Base-by-base conservation (phyloP, 2,113 vertebrate species). In the Chauna torquata region DNA sequence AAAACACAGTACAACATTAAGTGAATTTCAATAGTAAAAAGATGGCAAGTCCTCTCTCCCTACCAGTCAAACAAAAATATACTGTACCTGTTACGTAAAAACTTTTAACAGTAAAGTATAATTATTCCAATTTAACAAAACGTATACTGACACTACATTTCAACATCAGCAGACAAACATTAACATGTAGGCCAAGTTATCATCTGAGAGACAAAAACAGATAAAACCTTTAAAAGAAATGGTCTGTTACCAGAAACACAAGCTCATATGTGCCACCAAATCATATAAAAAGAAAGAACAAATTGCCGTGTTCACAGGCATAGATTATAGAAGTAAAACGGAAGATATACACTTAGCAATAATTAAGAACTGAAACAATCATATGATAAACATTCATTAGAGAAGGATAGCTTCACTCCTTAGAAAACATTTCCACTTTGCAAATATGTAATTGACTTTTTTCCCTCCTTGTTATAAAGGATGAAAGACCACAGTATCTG, bases 401-500 rank as follows among this genome's bases (percentile, higher is more conserved):
- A 75, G 52, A 79, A 68, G 85, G 69, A 34, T 6, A 27, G 32
- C 25, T 81, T 52, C 40, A 34, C 24, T 66, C 72, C 52, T 82
- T 52, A 66, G 47, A 50, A 86, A 92, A 90, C 80, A 82, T 82
- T 92, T 80, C 82, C 75, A 95, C 54, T 62, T 90, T 94, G 42
- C 75, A 94, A 80, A 90, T 84, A 57, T 78, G 52, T 58, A 70
- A 75, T 69, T 70, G 18, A 71, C 50, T 70, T 90, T 87, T 86
- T 88, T 45, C 58, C 40, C 61, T 54, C 70, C 81, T 80, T 77
- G 16, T 96, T 85, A 18, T 25, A 28, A 91, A 88, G 79, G 84
- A 96, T 88, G 82, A 97, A 97, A 96, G 82, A 94, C 76, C 78
- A 38, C 82, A 94, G 93, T 84, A 96, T 91, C 92, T 97, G 81